Evolutionary conservation across 2,113 vertebrate species (phyloP), one percentile per base, ranked within the genome.

Genomic region (Stomatorhinus ivindoensis): DNA sequence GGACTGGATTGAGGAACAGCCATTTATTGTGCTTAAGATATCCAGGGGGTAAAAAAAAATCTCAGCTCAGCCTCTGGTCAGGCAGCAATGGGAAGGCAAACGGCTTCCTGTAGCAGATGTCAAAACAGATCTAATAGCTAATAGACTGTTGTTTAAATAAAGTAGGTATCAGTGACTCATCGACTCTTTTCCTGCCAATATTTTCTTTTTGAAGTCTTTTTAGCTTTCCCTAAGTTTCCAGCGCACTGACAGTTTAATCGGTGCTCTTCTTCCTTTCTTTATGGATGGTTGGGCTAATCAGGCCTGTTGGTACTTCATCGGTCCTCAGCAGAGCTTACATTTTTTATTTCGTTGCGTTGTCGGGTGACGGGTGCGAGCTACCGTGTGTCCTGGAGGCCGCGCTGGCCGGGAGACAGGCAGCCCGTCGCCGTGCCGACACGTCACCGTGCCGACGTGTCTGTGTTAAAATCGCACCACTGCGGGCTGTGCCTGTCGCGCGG

Each of bases 381-480:
- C 87, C 87, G 11, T 24, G 82, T 89, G 91, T 84, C 89, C 90
- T 19, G 46, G 31, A 55, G 58, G 80, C 42, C 92, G 90, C 90
- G 91, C 89, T 86, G 87, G 88, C 88, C 89, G 69, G 89, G 91
- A 88, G 86, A 89, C 80, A 90, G 89, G 73, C 35, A 39, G 73
- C 31, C 35, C 73, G 90, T 90, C 91, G 89, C 90, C 88, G 48
- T 35, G 76, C 76, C 4, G 8, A 89, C 55, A 87, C 55, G 85
- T 90, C 50, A 89, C 91, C 88, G 51, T 27, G 69, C 47, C 2
- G 8, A 89, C 46, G 87, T 50, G 86, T 90, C 50, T 88, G 44
- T 53, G 65, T 91, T 89, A 91, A 93, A 92, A 91, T 95, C 94
- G 92, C 95, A 94, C 94, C 90, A 88, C 92, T 87, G 90, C 89